Percentiles rank a stretch among this genome's conserved stretches.
Evolutionary conservation across 2,797 vertebrate species (phyloP).

Genomic region (Sitta carolinensis): DNA sequence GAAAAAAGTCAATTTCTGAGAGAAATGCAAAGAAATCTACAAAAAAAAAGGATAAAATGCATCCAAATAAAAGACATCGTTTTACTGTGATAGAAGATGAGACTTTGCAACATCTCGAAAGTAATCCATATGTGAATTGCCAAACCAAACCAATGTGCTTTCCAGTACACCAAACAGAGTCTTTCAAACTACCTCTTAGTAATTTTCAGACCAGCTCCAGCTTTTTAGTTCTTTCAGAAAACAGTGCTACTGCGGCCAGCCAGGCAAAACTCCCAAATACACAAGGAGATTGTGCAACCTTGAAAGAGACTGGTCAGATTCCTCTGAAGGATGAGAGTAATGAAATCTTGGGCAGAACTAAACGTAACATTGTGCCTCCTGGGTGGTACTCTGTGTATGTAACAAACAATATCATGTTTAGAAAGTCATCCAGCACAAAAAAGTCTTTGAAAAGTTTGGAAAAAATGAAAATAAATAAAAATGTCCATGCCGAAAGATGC

Average conservation of each 20-base stretch:
- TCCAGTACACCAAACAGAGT: constrained; percentile 46
- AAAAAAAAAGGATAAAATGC: constrained; percentile 34
- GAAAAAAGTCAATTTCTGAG: constrained; percentile 74
- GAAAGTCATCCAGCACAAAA: constrained; percentile 71
- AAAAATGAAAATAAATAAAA: constrained; percentile 64
- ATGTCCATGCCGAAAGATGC: constrained; percentile 49
- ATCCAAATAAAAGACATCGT: constrained; percentile 56
- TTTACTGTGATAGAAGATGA: constrained; percentile 48
- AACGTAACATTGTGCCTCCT: constrained; percentile 87
- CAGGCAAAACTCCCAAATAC: constrained; percentile 30
- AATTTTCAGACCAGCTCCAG: constrained; percentile 61
- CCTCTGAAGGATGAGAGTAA: constrained; percentile 55
- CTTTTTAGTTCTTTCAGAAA: constrained; percentile 73
- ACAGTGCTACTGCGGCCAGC: constrained; percentile 34
- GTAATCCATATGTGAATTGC: constrained; percentile 42
- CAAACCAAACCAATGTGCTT: constrained; percentile 57
- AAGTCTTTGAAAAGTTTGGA: constrained; percentile 49
- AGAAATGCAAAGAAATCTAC: constrained; percentile 77
- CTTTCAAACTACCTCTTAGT: constrained; percentile 70
- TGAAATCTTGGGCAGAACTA: constrained; percentile 76
- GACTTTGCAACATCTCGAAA: constrained; percentile 61
- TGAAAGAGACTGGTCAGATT: background rate
- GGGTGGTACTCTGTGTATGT: constrained; percentile 89
- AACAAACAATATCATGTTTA: constrained; percentile 81
- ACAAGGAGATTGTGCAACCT: constrained; percentile 31